phyloP scores from a whole-genome alignment of 2,113 vertebrate species.

The Hydrochoerus hydrochaeris region DNA sequence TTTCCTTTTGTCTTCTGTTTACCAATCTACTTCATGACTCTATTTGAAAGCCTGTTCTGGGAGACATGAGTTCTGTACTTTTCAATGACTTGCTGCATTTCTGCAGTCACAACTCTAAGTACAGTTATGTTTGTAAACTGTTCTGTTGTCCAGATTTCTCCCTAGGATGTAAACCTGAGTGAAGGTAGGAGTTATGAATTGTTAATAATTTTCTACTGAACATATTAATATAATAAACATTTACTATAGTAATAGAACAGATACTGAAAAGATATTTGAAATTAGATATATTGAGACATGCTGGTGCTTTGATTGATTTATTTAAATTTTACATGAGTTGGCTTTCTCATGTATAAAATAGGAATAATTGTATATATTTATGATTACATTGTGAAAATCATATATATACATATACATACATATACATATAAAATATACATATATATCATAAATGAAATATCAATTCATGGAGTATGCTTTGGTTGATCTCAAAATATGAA shows the following conservation, averaged over 20 bases:
- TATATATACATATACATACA: not conserved
- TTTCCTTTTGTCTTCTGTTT: not conserved
- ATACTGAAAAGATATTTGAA: not conserved
- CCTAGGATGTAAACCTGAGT: not conserved
- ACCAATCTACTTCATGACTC: not conserved
- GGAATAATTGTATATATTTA: not conserved
- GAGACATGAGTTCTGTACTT: not conserved
- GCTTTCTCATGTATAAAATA: not conserved
- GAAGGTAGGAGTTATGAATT: not conserved
- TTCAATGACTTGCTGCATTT: not conserved
- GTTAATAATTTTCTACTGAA: not conserved
- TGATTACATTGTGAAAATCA: not conserved
- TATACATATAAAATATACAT: not conserved
- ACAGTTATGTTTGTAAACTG: not conserved
- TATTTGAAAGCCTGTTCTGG: not conserved
- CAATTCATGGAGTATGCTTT: not conserved
- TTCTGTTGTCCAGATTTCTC: not conserved
- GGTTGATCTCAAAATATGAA: not conserved
- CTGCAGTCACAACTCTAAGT: not conserved
- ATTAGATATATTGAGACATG: not conserved
- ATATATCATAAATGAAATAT: not conserved
- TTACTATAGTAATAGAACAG: constrained; percentile 23
- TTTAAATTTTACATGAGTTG: not conserved
- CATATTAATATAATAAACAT: not conserved
- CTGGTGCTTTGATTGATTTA: not conserved